Base-by-base conservation (phyloP, 2,888 invertebrate genomes). In the Serrognathus titanus region DNA sequence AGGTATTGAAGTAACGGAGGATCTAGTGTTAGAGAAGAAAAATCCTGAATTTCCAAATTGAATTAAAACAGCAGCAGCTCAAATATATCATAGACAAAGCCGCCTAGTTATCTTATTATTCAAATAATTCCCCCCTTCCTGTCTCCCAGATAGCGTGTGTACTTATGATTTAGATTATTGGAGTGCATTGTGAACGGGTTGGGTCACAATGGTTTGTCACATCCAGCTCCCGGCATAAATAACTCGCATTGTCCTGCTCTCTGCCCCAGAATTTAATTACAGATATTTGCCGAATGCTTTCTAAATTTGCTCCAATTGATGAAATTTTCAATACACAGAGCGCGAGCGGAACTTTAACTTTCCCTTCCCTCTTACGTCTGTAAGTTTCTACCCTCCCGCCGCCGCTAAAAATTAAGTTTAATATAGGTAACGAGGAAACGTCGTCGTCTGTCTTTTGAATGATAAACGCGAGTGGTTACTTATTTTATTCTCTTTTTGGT, bases 121-220 rank as follows among this genome's bases (percentile, higher is more conserved):
- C 50, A 37, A 53, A 54, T 54, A 54, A 54, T 38, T 35, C 11
- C 11, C 39, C 16, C 54, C 38, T 8, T 39, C 24, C 48, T 43
- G 57, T 5, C 35, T 37, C 41, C 45, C 46, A 53, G 24, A 48
- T 46, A 38, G 47, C 66, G 65, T 66, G 66, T 64, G 65, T 63
- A 65, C 64, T 61, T 65, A 69, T 69, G 69, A 69, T 70, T 69
- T 62, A 68, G 66, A 65, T 62, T 63, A 64, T 66, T 61, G 64
- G 62, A 62, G 55, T 60, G 53, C 45, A 53, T 43, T 55, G 50
- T 63, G 62, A 67, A 66, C 69, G 66, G 67, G 65, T 67, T 63
- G 55, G 59, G 66, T 66, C 64, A 70, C 69, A 71, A 71, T 71
- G 64, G 69, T 67, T 71, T 71, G 71, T 71, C 71, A 71, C 70